A percentile compares a stretch with the other conserved stretches of the same genome.
Evolutionary conservation across 1,140 invertebrate genomes (phyloP).

Genomic region (Halictus rubicundus): DNA sequence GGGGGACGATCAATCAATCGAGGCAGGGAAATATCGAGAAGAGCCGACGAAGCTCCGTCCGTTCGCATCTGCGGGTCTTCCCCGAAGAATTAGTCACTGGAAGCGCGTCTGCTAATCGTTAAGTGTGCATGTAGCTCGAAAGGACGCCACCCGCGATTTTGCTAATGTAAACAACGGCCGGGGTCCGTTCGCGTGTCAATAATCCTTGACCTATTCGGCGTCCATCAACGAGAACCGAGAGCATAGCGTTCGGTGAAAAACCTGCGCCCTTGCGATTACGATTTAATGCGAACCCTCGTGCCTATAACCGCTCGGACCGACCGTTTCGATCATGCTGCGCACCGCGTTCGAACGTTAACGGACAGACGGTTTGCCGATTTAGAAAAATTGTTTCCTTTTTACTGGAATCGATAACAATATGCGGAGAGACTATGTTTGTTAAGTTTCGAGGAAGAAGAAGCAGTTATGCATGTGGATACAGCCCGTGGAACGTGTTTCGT

Average conservation of each 20-base stretch:
- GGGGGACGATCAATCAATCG: constrained; percentile 11
- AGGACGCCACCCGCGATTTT: not conserved
- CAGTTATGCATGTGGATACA: too few species aligned
- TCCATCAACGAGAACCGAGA: not conserved
- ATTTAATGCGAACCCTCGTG: not conserved
- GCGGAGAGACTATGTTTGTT: too few species aligned
- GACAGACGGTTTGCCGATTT: too few species aligned
- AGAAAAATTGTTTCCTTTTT: too few species aligned
- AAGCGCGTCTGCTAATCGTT: constrained; percentile 20
- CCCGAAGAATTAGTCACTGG: constrained; percentile 44
- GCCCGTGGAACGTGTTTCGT: too few species aligned
- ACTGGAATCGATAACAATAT: too few species aligned
- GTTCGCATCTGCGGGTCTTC: constrained; percentile 32
- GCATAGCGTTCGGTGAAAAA: not conserved
- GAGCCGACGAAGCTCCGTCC: constrained; percentile 14
- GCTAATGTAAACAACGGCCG: constrained; percentile 23
- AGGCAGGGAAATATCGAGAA: constrained; percentile 6
- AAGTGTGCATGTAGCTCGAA: constrained; percentile 17
- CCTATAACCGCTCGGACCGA: not conserved
- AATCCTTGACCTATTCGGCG: constrained; percentile 35
- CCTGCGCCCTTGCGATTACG: not conserved
- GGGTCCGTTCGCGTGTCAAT: constrained; percentile 24
- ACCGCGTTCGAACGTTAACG: too few species aligned
- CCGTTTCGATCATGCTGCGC: not conserved
- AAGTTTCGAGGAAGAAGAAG: too few species aligned